Evolutionary conservation across 2,888 invertebrate species (phyloP), one percentile per base, ranked within the genome.

Genomic region (Stegana nigrithorax): DNA sequence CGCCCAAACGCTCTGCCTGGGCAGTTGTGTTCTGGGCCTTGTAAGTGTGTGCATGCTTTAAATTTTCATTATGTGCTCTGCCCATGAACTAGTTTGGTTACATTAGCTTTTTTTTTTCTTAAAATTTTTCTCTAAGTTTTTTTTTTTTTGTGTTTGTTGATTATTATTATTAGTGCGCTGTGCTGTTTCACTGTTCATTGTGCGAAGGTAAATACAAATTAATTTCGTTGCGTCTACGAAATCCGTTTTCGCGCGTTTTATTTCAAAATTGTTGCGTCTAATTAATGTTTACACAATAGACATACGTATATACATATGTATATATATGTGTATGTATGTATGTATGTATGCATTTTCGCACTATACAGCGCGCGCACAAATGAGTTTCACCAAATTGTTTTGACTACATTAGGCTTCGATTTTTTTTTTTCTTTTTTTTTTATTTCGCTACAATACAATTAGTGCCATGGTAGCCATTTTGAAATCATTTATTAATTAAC

Each of bases 81-180:
- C 60, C 68, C 68, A 65, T 68, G 68, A 68, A 65, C 68, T 27
- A 68, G 51, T 59, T 68, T 42, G 27, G 27, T 47, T 2, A 10
- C 25, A n/a, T 25, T 45, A n/a, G 1, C n/a, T 3, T 36, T 36
- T 36, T 36, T 3, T 36, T 3, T 36, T 36, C n/a, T n/a, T n/a
- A n/a, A n/a, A n/a, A n/a, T n/a, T n/a, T n/a, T n/a, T n/a, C n/a
- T n/a, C n/a, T n/a, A n/a, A n/a, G 4, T 36, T 36, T 36, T 14
- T 44, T 17, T 44, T 14, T 6, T 44, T n/a, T 14, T 4, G 23
- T 45, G 17, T n/a, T 45, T 47, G 47, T 21, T 21, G 21, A 8
- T 36, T 36, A 36, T 4, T 36, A 36, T 36, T 36, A 36, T 36
- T 36, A 36, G 10, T 36, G 36, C 36, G 36, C n/a, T n/a, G n/a